Evolutionary conservation across 2,113 vertebrate species (phyloP).

Genomic region (Procavia capensis): DNA sequence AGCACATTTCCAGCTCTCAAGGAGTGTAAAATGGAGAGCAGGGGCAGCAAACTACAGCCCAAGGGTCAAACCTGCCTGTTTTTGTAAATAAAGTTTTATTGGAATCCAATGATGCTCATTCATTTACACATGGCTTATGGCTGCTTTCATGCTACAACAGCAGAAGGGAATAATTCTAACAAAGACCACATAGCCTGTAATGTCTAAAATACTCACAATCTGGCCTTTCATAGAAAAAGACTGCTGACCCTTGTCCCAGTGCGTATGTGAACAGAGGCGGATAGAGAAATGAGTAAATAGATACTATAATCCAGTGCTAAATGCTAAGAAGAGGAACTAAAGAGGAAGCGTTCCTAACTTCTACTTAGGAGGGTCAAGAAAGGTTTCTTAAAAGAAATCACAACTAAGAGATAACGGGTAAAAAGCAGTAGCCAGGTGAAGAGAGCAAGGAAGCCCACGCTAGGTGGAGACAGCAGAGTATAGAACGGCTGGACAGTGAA

Average conservation of each 20-base stretch:
- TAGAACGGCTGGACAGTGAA: neutral
- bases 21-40: neutral
- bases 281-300: neutral
- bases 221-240: neutral
- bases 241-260: neutral
- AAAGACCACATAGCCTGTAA: neutral
- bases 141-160: neutral
- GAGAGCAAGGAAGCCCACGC: slow-evolving; percentile 21
- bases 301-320: neutral
- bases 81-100: slow-evolving; percentile 39
- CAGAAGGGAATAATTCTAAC: neutral
- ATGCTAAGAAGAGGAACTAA: neutral
- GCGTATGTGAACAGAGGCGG: neutral
- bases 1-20: neutral
- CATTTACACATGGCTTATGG: neutral
- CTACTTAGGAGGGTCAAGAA: neutral
- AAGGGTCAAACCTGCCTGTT: neutral
- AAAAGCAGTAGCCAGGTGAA: slow-evolving; percentile 13
- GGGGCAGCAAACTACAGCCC: neutral
- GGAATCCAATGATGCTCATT: neutral
- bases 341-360: neutral
- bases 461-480: neutral
- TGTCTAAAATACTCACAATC: neutral
- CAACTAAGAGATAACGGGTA: slow-evolving; percentile 6
- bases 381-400: slow-evolving; percentile 22